These are phyloP conservation scores for Phortica okadai DNA, from an alignment of 2,888 invertebrate species.

Conservation along the genomic window DNA sequence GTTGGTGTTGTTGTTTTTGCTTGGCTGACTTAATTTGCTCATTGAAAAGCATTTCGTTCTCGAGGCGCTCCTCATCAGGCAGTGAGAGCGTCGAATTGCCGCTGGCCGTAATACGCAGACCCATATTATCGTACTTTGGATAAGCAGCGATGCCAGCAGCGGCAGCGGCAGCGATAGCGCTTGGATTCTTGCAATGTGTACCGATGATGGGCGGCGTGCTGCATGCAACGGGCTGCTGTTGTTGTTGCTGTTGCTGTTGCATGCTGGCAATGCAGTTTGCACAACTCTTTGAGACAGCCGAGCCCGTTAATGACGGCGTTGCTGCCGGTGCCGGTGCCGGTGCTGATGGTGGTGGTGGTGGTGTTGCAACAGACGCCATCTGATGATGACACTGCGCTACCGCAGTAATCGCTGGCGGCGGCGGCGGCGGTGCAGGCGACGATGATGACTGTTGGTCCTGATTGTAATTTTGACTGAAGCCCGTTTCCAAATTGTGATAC, in stretches of 20 bases:
- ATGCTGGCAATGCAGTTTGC: slow-evolving; percentile 65
- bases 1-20: slow-evolving; percentile 55
- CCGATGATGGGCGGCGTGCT: slow-evolving; percentile 69
- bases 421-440: slow-evolving; percentile 69
- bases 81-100: slow-evolving; percentile 90
- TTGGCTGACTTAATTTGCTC: slow-evolving; percentile 53
- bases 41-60: slow-evolving; percentile 74
- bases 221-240: slow-evolving; percentile 50
- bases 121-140: slow-evolving; percentile 91
- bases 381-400: slow-evolving; percentile 69
- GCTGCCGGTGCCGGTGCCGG: slow-evolving; percentile 50
- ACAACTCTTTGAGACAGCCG: slow-evolving; percentile 51
- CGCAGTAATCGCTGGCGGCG: slow-evolving; percentile 63
- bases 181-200: slow-evolving; percentile 55
- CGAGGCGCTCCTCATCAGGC: slow-evolving; percentile 79
- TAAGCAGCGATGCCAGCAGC: slow-evolving; percentile 59
- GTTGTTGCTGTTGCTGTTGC: slow-evolving; percentile 43
- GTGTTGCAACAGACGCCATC: not conserved
- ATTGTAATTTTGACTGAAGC: slow-evolving; percentile 58
- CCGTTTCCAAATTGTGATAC: slow-evolving; percentile 75
- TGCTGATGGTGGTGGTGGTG: not conserved
- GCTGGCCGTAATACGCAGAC: slow-evolving; percentile 90
- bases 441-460: slow-evolving; percentile 61
- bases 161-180: slow-evolving; percentile 46
- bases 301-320: not conserved